phyloP scores from a whole-genome alignment of 2,888 invertebrate species.

The Bimastos eiseni region DNA sequence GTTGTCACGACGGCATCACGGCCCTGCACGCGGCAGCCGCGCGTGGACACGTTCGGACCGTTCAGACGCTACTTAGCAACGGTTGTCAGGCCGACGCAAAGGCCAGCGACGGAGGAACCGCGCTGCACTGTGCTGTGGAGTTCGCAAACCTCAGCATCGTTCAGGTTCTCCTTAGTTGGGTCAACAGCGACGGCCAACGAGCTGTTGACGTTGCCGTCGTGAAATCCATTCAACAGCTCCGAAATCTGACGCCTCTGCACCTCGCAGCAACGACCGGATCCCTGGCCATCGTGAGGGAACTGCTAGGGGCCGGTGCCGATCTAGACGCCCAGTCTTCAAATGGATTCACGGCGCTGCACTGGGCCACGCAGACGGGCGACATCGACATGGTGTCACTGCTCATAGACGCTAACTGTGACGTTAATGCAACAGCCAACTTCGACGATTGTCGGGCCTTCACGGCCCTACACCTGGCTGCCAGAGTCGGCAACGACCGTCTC shows the following conservation, averaged over 20 bases:
- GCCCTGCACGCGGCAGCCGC: slow-evolving; percentile 45
- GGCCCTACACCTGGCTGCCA: slow-evolving; percentile 42
- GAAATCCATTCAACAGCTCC: slow-evolving; percentile 42
- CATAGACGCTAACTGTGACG: slow-evolving; percentile 32
- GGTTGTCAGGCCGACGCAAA: slow-evolving; percentile 38
- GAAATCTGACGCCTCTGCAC: slow-evolving; percentile 43
- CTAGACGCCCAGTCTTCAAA: background rate
- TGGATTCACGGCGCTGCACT: slow-evolving; percentile 28
- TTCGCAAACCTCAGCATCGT: slow-evolving; percentile 42
- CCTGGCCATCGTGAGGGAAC: slow-evolving; percentile 35
- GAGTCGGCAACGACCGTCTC: slow-evolving; percentile 37
- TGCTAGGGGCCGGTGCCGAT: slow-evolving; percentile 39
- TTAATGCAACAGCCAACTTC: slow-evolving; percentile 38
- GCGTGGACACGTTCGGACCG: slow-evolving; percentile 39
- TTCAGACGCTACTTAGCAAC: slow-evolving; percentile 34
- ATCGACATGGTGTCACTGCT: slow-evolving; percentile 29
- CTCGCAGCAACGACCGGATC: slow-evolving; percentile 40
- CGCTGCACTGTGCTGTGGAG: slow-evolving; percentile 45
- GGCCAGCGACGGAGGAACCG: slow-evolving; percentile 45
- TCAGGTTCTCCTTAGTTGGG: slow-evolving; percentile 26
- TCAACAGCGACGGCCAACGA: background rate
- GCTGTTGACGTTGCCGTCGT: slow-evolving; percentile 33
- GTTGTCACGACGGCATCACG: slow-evolving; percentile 43
- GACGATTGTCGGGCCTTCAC: slow-evolving; percentile 40
- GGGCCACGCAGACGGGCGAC: slow-evolving; percentile 30